Conservation (phyloP, 2,113 vertebrate species). For the Dasyprocta punctata region DNA sequence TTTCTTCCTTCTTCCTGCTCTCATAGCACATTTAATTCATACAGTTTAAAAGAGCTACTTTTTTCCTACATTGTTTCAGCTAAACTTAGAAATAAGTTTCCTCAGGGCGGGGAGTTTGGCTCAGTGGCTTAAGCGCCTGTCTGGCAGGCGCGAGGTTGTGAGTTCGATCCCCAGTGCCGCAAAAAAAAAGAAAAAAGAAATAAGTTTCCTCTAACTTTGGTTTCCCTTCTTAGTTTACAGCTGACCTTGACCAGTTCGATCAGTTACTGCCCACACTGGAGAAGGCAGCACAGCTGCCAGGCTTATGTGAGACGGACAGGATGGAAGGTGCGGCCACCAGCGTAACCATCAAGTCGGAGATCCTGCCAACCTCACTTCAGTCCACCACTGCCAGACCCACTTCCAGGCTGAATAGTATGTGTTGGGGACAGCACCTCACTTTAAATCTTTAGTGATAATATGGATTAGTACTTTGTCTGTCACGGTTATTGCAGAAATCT, state of each 20-base stretch:
- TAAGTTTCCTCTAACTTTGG: constrained; percentile 39
- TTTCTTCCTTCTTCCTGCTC: constrained; percentile 45
- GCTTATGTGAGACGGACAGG: constrained; percentile 84
- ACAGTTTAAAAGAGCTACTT: constrained; percentile 22
- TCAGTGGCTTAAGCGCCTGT: too few relatives aligned
- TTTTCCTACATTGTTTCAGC: constrained; percentile 39
- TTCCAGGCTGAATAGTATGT: constrained; percentile 85
- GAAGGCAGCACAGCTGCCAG: constrained; percentile 86
- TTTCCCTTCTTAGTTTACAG: constrained; percentile 80
- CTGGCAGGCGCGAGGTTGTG: too few relatives aligned
- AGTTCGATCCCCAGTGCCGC: too few relatives aligned
- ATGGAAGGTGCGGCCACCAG: constrained; percentile 84
- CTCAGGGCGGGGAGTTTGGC: too few relatives aligned
- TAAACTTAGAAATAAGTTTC: constrained; percentile 14
- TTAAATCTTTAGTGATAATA: neutral
- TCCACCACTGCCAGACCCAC: constrained; percentile 82
- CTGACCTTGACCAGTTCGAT: constrained; percentile 91
- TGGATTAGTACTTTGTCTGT: neutral
- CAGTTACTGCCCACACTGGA: constrained; percentile 92
- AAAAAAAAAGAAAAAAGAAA: too few relatives aligned
- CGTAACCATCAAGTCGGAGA: constrained; percentile 89
- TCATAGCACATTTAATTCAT: constrained; percentile 47
- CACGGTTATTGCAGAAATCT: neutral
- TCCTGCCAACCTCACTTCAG: constrained; percentile 83
- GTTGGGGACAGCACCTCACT: neutral